A percentile compares a stretch with the other conserved stretches of the same genome.
Conservation (phyloP, 2,113 vertebrate species). For the Ginglymostoma cirratum region DNA sequence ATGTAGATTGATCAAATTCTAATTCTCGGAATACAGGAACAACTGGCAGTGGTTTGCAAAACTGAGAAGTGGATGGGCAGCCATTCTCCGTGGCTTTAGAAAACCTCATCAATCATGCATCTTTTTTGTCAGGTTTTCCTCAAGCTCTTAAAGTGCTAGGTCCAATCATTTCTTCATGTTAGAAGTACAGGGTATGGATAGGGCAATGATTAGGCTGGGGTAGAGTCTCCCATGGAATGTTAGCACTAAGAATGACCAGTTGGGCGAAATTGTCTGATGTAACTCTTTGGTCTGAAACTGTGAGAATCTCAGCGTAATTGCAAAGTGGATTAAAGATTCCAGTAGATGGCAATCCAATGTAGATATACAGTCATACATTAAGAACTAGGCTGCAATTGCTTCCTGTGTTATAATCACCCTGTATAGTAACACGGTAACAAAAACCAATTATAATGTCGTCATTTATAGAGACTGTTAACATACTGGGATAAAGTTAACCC, state of each 20-base stretch:
- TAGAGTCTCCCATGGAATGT: background rate
- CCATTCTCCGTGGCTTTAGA: background rate
- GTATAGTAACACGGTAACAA: background rate
- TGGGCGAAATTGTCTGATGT: background rate
- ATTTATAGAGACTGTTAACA: background rate
- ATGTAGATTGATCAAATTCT: background rate
- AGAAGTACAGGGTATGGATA: too few relatives aligned
- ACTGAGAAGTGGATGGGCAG: background rate
- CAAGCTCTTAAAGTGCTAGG: background rate
- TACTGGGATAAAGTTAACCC: background rate
- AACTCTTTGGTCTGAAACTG: background rate
- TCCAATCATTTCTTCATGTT: background rate
- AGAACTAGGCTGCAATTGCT: background rate
- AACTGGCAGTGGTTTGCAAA: background rate
- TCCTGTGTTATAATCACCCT: background rate
- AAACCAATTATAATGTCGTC: background rate
- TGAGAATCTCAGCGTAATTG: background rate
- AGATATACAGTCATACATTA: background rate
- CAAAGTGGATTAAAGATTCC: background rate
- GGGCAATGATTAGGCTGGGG: background rate
- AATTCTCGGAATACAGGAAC: background rate
- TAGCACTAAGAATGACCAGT: background rate
- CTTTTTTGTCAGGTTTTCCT: background rate
- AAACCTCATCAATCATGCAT: background rate
- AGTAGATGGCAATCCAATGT: slow-evolving; percentile 31